Base-by-base conservation (phyloP, 2,797 vertebrate genomes). In the Nyctalus aviator region DNA sequence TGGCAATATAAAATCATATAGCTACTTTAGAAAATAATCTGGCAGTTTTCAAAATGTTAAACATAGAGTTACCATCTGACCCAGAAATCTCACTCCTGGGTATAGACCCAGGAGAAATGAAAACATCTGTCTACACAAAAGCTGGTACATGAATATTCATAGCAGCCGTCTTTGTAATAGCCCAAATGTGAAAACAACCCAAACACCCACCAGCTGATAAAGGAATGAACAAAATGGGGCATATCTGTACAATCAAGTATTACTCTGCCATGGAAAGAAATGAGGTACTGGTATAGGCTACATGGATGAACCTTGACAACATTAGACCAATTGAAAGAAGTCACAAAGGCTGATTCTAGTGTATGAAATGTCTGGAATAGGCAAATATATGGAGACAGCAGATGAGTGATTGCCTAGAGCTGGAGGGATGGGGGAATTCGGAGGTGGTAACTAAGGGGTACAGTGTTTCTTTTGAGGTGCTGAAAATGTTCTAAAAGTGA, bases 31-130 rank as follows among this genome's bases (percentile, higher is more conserved):
- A 72, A 88, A 93, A 84, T 5, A 91, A 13, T 78, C 37, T 75
- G 35, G 27, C 32, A 44, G n/a, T 37, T 84, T 92, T 75, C 46
- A 30, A 92, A 95, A 78, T 69, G 17, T 71, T 93, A 81, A 90
- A 73, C 8, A 17, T 11, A 59, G 21, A 66, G 53, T 84, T 57
- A 62, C 1, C 11, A 44, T 32, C 14, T 50, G 27, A 71, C 11
- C 20, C 66, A 93, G 27, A 2, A 85, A 69, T 82, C 90, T 53
- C 3, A 41, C 27, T 55, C 25, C 35, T 64, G 21, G 6, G 7
- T 72, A 11, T 69, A 68, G 62, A 62, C n/a, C 0, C 11, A 66
- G 86, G 62, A 76, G 23, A 73, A 44, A 87, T 62, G 68, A 50
- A 91, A 69, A 66, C 3, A 76, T 14, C 35, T 37, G 0, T 46